Evolutionary conservation across 2,113 vertebrate species (phyloP).

Genomic region (Lamprologus speciosus): DNA sequence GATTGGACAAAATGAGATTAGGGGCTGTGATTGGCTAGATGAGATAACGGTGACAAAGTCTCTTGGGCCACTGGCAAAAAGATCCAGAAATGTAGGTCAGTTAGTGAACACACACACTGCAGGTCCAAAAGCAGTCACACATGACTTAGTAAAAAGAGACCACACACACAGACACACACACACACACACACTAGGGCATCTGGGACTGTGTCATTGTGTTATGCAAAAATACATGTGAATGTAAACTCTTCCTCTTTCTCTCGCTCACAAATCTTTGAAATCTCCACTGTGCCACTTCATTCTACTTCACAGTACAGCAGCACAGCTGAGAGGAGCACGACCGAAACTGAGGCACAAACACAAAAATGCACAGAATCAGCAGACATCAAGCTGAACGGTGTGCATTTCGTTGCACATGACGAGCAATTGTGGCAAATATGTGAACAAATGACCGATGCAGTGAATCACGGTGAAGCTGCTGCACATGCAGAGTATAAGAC

Average conservation of each 20-base stretch:
- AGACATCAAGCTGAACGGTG: neutral
- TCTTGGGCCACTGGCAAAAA: constrained; percentile 31
- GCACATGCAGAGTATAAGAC: neutral
- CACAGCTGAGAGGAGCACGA: neutral
- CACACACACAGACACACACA: neutral
- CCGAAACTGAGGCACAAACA: neutral
- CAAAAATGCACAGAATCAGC: neutral
- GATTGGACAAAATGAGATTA: constrained; percentile 34
- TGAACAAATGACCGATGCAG: neutral
- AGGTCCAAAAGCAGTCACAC: constrained; percentile 34
- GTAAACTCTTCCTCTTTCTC: neutral
- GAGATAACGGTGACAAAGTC: constrained; percentile 39
- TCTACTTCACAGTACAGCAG: constrained; percentile 8
- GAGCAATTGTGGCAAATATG: neutral
- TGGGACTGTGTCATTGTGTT: neutral
- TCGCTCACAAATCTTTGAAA: constrained; percentile 1
- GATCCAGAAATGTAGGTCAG: constrained; percentile 47
- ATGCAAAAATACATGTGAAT: neutral
- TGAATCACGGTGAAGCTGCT: neutral
- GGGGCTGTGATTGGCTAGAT: constrained; percentile 37
- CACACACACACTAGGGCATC: neutral
- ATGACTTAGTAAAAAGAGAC: constrained; percentile 1
- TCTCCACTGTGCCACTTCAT: constrained; percentile 26
- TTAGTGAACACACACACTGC: neutral
- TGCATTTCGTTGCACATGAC: neutral